These are phyloP conservation scores for Xerus inauris DNA, from an alignment of 2,113 vertebrate species.

Conservation along the genomic window DNA sequence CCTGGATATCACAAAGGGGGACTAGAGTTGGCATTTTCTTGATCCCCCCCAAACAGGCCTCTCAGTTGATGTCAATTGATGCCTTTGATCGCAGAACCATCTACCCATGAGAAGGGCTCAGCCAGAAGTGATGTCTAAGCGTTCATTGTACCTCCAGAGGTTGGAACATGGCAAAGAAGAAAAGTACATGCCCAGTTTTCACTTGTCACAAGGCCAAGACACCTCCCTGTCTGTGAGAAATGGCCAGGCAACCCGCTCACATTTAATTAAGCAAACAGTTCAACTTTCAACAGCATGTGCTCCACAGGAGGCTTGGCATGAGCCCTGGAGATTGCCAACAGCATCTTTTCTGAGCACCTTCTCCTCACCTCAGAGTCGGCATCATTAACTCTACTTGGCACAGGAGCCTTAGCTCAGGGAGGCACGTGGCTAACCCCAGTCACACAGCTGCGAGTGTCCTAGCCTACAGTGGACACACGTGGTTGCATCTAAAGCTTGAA, in stretches of 20 bases:
- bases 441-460: not conserved
- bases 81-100: not conserved
- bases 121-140: not conserved
- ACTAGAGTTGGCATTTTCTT: not conserved
- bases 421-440: rapidly evolving
- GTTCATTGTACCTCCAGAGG: not conserved
- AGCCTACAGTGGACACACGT: not conserved
- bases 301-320: not conserved
- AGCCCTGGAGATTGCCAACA: too few relatives aligned
- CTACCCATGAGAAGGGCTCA: not conserved
- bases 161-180: not conserved
- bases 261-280: not conserved
- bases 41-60: too few relatives aligned
- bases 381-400: not conserved
- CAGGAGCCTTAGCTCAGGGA: not conserved
- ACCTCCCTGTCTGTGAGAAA: too few relatives aligned
- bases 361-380: not conserved
- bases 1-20: not conserved
- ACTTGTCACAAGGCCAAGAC: not conserved
- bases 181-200: too few relatives aligned
- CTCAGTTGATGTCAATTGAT: not conserved
- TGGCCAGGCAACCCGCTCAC: not conserved
- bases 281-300: rapidly evolving
- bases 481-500: not conserved
- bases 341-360: not conserved